Base-by-base conservation (phyloP, 2,797 vertebrate species). In the Hapalemur alaotrensis region DNA sequence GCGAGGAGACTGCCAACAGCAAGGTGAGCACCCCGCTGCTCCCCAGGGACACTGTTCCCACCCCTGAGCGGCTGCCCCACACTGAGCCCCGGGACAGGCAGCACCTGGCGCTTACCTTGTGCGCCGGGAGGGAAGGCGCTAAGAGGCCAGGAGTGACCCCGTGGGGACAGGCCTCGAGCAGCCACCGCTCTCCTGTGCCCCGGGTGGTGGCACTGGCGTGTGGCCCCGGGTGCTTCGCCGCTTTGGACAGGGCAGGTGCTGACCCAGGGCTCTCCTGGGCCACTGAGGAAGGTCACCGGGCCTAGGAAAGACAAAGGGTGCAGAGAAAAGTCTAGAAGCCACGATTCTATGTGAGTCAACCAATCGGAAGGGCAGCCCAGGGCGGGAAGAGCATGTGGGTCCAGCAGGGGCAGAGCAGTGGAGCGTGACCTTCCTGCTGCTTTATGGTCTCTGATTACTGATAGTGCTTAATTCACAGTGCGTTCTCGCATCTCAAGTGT, bases 391-490 rank as follows among this genome's bases (percentile, higher is more conserved):
- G 79, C 0, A 0, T 6, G 12, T 82, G 1, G 38, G 48, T 93
- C 85, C 38, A 30, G 80, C 46, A 85, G 89, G 65, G 85, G 65
- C 3, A 2, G 79, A 80, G 69, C 30, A 18, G 95, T 10, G 22
- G 0, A 0, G 30, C 73, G 81, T 59, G 15, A 18, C 65, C 97
- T 93, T 50, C 59, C 54, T 8, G 23, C 46, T 73, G 38, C 92
- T 96, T 97, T 87, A 54, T 0, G 1, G 78, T 52, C 69, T 43
- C 96, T 32, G 13, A 95, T 97, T 94, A 65, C 90, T 52, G 91
- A 92, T 13, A 81, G 89, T 48, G 41, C 28, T 85, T 92, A 48
- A 84, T 93, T 96, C 54, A 63, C 92, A 91, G 92, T 85, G 85
- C 78, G 30, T 89, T 72, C 91, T 89, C 18, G 6, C 41, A 0